Evolutionary conservation across 2,113 vertebrate species (phyloP), one percentile per base, ranked within the genome.

Genomic region (Arothron firmamentum): DNA sequence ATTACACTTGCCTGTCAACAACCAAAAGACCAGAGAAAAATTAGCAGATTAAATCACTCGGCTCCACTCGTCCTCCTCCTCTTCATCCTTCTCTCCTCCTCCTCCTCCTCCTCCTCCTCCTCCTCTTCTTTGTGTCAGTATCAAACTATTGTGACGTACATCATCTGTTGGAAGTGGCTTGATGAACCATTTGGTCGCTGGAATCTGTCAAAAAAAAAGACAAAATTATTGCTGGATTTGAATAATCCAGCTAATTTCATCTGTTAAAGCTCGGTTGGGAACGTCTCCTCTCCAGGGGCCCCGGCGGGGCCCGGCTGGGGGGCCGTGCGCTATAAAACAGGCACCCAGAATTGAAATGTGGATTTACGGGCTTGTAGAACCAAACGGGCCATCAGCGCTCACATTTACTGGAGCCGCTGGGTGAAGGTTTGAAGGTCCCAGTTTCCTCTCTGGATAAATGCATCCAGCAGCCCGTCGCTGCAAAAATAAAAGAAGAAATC

Each of bases 1-100:
- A 90, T 87, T 87, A 86, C 86, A 79, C 84, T 89, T 85, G 84
- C 76, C 82, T 87, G 86, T 88, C 88, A 88, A 82, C 84, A 85
- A 77, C 72, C 78, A 87, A 85, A 87, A 83, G 84, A 86, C 71
- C 75, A 79, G 79, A 86, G 83, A 88, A 85, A 86, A 85, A 85
- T 87, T 81, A 85, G 80, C 80, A 80, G 83, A 88, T 87, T 81
- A 85, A 88, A 86, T 83, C 88, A 84, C 76, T 82, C 62, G 3
- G 57, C 79, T 73, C 77, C 81, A 77, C 5, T 47, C 56, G 56
- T 16, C 50, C 34, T 42, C 48, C 77, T 57, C 18, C 13, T 54
- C n/a, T 51, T 55, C 67, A 45, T 69, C 23, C 50, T 20, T 13
- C 43, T 17, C 43, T 16, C 43, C 79, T 73, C 76, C 4, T 51